These are phyloP conservation scores for Battus philenor DNA, from an alignment of 1,140 invertebrate genomes.

Conservation along the genomic window DNA sequence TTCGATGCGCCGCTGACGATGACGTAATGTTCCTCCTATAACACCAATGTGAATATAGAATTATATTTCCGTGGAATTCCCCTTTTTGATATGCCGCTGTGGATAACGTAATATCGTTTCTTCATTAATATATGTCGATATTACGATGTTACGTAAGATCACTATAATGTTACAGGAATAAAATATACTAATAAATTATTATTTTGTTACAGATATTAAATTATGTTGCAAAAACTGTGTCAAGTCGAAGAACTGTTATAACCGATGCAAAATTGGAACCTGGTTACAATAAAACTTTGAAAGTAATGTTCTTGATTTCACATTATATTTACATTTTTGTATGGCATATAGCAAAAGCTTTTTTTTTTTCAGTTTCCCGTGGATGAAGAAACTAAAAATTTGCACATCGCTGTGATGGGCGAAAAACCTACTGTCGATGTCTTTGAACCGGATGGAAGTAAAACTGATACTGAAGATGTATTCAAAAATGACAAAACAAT, in stretches of 20 bases:
- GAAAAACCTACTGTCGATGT: slow-evolving; percentile 18
- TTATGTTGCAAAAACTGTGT: slow-evolving; percentile 31
- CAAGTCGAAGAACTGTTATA: slow-evolving; percentile 27
- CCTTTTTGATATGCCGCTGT: too few relatives aligned
- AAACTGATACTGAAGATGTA: slow-evolving; percentile 18
- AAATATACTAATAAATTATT: too few relatives aligned
- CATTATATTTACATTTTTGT: not conserved
- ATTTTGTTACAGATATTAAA: slow-evolving; percentile 35
- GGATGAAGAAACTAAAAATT: slow-evolving; percentile 29
- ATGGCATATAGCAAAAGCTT: not conserved
- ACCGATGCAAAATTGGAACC: slow-evolving; percentile 16
- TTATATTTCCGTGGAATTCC: too few relatives aligned
- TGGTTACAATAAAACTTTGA: slow-evolving; percentile 18
- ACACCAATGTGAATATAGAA: too few relatives aligned
- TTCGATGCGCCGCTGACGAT: too few relatives aligned
- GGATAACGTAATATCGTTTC: too few relatives aligned
- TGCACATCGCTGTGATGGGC: slow-evolving; percentile 26
- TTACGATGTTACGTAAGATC: too few relatives aligned
- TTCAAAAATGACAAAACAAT: slow-evolving; percentile 7
- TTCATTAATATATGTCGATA: too few relatives aligned
- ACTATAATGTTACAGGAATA: too few relatives aligned
- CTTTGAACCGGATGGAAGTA: slow-evolving; percentile 20
- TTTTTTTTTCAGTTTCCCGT: slow-evolving; percentile 28
- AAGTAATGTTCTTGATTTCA: slow-evolving; percentile 1
- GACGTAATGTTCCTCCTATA: too few relatives aligned